Evolutionary conservation across 2,888 invertebrate species (phyloP).

Genomic region (Eupeodes latifasciatus): DNA sequence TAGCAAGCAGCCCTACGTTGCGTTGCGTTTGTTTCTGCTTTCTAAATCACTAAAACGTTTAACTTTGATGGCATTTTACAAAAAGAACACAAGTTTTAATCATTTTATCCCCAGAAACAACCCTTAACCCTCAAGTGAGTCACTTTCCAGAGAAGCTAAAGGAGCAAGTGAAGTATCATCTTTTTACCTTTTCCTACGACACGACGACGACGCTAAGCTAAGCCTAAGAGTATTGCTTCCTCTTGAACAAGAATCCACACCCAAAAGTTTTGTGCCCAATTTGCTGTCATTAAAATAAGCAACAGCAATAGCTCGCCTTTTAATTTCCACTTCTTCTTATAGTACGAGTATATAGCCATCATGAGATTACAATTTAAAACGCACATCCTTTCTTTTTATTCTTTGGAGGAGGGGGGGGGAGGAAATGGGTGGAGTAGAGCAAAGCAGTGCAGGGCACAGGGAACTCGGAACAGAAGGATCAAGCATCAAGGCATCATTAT

Average conservation of each 20-base stretch:
- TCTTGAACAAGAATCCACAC: slow-evolving; percentile 17
- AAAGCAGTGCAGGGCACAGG: too few relatives aligned
- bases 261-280: slow-evolving; percentile 29
- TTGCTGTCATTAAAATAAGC: slow-evolving; percentile 47
- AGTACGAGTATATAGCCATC: slow-evolving; percentile 21
- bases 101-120: slow-evolving; percentile 26
- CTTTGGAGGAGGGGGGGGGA: too few relatives aligned
- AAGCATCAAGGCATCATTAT: slow-evolving; percentile 15
- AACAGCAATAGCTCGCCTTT: slow-evolving; percentile 28
- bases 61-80: slow-evolving; percentile 48
- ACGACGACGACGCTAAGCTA: background rate
- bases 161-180: background rate
- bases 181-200: background rate
- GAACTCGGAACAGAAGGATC: background rate
- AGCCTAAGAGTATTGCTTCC: slow-evolving; percentile 14
- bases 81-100: slow-evolving; percentile 45
- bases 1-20: too few relatives aligned
- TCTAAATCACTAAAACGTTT: slow-evolving; percentile 47
- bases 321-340: slow-evolving; percentile 33
- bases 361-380: slow-evolving; percentile 41
- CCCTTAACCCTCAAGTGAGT: background rate
- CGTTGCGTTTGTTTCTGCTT: too few relatives aligned
- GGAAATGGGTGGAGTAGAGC: background rate
- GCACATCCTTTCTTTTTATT: slow-evolving; percentile 36
- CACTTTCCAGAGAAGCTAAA: background rate